These are phyloP conservation scores for Maconellicoccus hirsutus DNA, from an alignment of 1,140 invertebrate species.

Conservation along the genomic window DNA sequence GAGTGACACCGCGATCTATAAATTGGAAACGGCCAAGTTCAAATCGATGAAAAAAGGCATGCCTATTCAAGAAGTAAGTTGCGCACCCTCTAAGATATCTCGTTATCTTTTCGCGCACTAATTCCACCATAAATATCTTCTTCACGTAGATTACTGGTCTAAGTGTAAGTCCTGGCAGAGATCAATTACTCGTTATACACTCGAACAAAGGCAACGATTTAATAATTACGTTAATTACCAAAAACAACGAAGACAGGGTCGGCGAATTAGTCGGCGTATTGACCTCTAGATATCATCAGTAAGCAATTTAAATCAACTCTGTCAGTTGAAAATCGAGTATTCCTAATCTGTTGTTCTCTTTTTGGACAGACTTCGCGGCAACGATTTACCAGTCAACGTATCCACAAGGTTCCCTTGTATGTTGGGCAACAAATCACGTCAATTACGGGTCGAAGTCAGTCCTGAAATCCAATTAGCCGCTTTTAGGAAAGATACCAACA, in stretches of 20 bases:
- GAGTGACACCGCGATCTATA: constrained; percentile 79
- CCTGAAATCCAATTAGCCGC: constrained; percentile 43
- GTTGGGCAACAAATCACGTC: constrained; percentile 55
- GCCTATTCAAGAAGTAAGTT: constrained; percentile 58
- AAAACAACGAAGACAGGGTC: constrained; percentile 48
- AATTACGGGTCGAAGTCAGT: constrained; percentile 48
- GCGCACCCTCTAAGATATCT: constrained; percentile 6
- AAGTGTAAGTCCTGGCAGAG: constrained; percentile 65
- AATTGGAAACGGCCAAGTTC: constrained; percentile 77
- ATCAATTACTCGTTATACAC: constrained; percentile 84
- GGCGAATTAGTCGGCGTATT: constrained; percentile 83
- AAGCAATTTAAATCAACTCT: constrained; percentile 34
- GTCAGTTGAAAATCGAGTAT: neutral
- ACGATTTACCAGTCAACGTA: constrained; percentile 53
- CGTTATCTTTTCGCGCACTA: constrained; percentile 20
- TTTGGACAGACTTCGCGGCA: constrained; percentile 42
- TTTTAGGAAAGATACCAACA: constrained; percentile 48
- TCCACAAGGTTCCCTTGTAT: constrained; percentile 51
- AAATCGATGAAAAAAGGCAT: constrained; percentile 75
- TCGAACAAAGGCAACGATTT: constrained; percentile 81
- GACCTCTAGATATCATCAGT: constrained; percentile 59
- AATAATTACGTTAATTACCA: constrained; percentile 56
- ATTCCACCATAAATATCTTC: constrained; percentile 12
- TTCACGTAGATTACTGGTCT: constrained; percentile 61
- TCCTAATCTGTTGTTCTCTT: neutral